Evolutionary conservation across 2,113 vertebrate species (phyloP).

Genomic region (Ictidomys tridecemlineatus): DNA sequence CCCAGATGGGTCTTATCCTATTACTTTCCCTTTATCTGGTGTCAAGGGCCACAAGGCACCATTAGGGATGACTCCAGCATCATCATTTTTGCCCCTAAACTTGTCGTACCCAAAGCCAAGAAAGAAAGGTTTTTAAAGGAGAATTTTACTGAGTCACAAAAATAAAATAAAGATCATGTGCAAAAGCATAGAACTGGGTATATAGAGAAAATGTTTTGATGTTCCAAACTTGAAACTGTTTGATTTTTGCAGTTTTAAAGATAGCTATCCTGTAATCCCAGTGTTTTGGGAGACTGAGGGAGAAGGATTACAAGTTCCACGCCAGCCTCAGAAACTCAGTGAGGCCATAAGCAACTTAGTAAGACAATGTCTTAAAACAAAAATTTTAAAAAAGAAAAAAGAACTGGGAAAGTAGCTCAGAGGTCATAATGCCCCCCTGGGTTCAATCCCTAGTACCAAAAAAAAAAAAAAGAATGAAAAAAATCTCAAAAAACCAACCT

Average conservation of each 20-base stretch:
- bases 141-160: not conserved
- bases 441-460: no score
- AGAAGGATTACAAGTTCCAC: no score
- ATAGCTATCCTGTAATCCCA: not conserved
- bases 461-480: no score
- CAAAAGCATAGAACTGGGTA: not conserved
- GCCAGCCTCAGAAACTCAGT: no score
- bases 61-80: not conserved
- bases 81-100: not conserved
- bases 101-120: not conserved
- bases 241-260: constrained; percentile 48
- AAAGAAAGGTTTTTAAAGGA: constrained; percentile 40
- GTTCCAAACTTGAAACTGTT: not conserved
- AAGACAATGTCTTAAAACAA: no score
- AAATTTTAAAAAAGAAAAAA: no score
- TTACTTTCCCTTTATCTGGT: not conserved
- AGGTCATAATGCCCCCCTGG: no score
- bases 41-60: not conserved
- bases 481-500: not conserved
- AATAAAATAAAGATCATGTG: constrained; percentile 15
- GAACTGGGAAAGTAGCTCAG: no score
- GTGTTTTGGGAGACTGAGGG: no score
- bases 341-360: no score
- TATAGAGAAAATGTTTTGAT: not conserved
- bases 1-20: not conserved